These are phyloP conservation scores for Dicyrtomina minuta DNA, from an alignment of 2,888 invertebrate species.

Conservation along the genomic window DNA sequence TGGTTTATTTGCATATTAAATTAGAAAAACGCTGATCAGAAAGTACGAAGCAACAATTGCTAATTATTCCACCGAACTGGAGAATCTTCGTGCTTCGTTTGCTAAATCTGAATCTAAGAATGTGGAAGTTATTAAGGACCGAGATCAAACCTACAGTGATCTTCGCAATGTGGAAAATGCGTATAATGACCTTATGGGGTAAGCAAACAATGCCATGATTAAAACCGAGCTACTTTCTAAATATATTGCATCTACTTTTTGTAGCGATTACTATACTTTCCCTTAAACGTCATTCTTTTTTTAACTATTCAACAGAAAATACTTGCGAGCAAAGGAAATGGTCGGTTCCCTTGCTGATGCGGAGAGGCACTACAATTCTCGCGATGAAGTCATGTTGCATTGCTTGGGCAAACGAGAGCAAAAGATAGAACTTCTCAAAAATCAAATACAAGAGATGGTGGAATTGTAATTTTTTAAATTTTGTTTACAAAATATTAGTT, in stretches of 20 bases:
- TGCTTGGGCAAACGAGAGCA: slow-evolving; percentile 76
- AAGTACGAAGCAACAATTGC: slow-evolving; percentile 24
- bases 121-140: slow-evolving; percentile 8
- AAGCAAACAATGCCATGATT: slow-evolving; percentile 54
- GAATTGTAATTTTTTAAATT: slow-evolving; percentile 65
- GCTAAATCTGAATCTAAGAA: slow-evolving; percentile 4
- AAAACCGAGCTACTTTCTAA: too few relatives aligned
- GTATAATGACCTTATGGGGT: slow-evolving; percentile 26
- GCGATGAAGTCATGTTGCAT: slow-evolving; percentile 71
- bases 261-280: too few relatives aligned
- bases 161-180: slow-evolving; percentile 25
- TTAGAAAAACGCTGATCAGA: too few relatives aligned
- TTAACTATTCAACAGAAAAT: slow-evolving; percentile 59
- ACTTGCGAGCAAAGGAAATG: slow-evolving; percentile 67
- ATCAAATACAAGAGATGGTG: slow-evolving; percentile 86
- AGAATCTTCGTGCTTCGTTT: neutral
- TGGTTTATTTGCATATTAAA: too few relatives aligned
- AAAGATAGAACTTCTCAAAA: slow-evolving; percentile 81
- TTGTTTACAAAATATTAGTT: too few relatives aligned
- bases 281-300: too few relatives aligned
- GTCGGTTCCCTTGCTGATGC: slow-evolving; percentile 71
- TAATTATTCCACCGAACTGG: neutral
- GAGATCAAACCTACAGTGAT: slow-evolving; percentile 19
- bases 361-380: slow-evolving; percentile 68
- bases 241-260: too few relatives aligned